Conservation (phyloP, 2,888 invertebrate species). For the Leucophenga montana region DNA sequence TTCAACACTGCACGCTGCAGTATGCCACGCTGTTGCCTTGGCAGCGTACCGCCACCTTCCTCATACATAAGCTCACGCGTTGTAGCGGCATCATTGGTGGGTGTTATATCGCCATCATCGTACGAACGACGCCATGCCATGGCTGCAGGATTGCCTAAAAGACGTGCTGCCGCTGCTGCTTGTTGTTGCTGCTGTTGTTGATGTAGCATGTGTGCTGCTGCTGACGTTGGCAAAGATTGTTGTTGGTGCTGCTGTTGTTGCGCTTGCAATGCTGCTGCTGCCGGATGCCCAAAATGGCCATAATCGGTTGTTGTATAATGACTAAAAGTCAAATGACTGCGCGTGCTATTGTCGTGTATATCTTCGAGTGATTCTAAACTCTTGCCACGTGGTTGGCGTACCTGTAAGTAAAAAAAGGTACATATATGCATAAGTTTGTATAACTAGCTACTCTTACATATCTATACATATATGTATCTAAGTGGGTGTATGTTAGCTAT, state of each 20-base stretch:
- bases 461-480: background rate
- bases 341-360: constrained; percentile 78
- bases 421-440: background rate
- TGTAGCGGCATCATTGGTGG: constrained; percentile 82
- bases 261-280: constrained; percentile 47
- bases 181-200: constrained; percentile 54
- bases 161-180: constrained; percentile 54
- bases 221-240: constrained; percentile 33
- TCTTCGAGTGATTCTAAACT: constrained; percentile 90
- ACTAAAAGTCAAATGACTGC: constrained; percentile 73
- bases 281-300: constrained; percentile 70
- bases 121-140: constrained; percentile 83
- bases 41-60: constrained; percentile 89
- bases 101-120: constrained; percentile 92
- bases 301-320: constrained; percentile 73
- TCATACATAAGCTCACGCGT: constrained; percentile 71
- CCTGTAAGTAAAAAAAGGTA: constrained; percentile 72
- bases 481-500: constrained; percentile 2
- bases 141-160: constrained; percentile 66
- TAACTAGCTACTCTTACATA: no score
- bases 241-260: constrained; percentile 44
- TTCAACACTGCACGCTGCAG: constrained; percentile 70
- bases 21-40: constrained; percentile 80
- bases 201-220: constrained; percentile 35
- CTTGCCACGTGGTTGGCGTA: constrained; percentile 87